Base-by-base conservation (phyloP, 2,797 vertebrate species). In the Labeo calbasu region DNA sequence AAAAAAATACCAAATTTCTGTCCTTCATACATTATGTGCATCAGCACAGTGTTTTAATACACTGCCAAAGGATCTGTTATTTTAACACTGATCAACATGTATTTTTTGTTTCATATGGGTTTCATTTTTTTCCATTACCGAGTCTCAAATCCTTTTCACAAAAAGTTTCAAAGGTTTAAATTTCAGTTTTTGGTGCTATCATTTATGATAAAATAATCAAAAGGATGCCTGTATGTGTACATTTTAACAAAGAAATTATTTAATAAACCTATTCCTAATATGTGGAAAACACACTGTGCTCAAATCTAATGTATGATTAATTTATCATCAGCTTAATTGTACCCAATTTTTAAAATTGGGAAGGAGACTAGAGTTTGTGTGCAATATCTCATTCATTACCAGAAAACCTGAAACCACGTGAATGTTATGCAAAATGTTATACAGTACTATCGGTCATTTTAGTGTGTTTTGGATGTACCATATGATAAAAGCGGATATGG, bases 181-280 rank as follows among this genome's bases (percentile, higher is more conserved):
- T 86, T 32, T 89, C 66, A 28, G 50, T 92, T 93, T 92, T 93
- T 93, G 93, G 93, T 95, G 92, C 94, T 94, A 92, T 91, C 50
- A 87, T 90, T 92, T 89, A 86, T 87, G 87, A 80, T 79, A 87
- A 88, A 90, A 86, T 84, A 88, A 86, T 79, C 81, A 87, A 89
- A 88, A 90, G 85, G 86, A 92, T 92, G 90, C 89, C 91, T 94
- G 91, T 94, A 93, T 90, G 94, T 95, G 94, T 93, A 63, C 93
- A 94, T 95, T 95, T 94, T 93, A 92, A 82, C 93, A 94, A 94
- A 32, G 89, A 94, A 94, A 93, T 77, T 61, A 66, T 86, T 46
- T 87, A 91, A 91, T 32, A 40, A 3, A 75, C 2, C 0, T 19
- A n/a, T 57, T 83, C 19, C 0, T 0, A 40, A 43, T n/a, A 0